These are phyloP conservation scores for Norana najaformis DNA, from an alignment of 2,888 invertebrate genomes.

Conservation along the genomic window DNA sequence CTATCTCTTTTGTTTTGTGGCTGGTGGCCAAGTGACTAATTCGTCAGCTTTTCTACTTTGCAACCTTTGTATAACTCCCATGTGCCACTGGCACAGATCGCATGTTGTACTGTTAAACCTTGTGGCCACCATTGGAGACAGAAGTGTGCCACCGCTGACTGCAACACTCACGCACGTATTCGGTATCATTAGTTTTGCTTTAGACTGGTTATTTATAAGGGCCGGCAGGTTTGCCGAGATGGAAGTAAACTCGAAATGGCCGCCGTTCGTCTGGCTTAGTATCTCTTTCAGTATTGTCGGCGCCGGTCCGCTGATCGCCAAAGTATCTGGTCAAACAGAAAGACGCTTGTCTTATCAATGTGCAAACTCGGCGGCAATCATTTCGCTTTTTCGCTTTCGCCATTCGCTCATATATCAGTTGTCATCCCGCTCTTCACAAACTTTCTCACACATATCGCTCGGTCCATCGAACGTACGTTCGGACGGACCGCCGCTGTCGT, in stretches of 20 bases:
- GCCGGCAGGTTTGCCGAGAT: neutral
- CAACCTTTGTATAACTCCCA: neutral
- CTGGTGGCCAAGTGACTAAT: neutral
- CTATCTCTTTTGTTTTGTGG: neutral
- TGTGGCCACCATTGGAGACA: neutral
- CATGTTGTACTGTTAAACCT: neutral
- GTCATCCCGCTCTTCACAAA: constrained; percentile 13
- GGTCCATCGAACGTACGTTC: too few species aligned
- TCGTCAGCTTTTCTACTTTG: neutral
- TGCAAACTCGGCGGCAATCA: neutral
- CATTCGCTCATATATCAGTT: neutral
- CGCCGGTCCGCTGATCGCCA: neutral
- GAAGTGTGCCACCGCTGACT: neutral
- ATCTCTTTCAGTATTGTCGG: neutral
- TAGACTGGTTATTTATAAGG: neutral
- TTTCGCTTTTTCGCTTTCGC: constrained; percentile 13
- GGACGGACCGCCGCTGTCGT: neutral
- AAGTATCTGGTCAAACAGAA: constrained; percentile 7
- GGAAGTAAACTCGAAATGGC: neutral
- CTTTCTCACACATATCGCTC: neutral
- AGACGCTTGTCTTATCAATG: neutral
- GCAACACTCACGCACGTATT: neutral
- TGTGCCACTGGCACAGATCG: too few species aligned
- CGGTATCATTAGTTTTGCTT: constrained; percentile 5
- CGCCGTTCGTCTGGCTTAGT: neutral